These are phyloP conservation scores for Lycopodina hypogea DNA, from an alignment of 37 sponge, comb jelly and placozoan species.

Conservation along the genomic window DNA sequence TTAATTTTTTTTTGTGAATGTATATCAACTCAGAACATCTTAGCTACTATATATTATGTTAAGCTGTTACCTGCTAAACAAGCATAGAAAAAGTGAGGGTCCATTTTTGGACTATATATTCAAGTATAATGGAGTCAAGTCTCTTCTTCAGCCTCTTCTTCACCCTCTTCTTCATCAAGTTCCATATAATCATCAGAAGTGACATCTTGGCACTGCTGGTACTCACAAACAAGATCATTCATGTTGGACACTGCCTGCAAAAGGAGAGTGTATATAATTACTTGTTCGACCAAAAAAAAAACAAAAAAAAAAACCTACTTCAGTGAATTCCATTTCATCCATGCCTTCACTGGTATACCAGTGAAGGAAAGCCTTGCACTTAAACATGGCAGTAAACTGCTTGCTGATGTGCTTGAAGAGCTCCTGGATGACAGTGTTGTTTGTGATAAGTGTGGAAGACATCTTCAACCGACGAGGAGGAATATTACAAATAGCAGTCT, in stretches of 20 bases:
- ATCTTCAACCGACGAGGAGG: conserved; percentile 98
- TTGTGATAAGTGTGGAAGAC: conserved; percentile 98
- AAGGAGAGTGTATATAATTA: too few species aligned
- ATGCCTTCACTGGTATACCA: conserved; percentile 99
- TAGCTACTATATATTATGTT: too few species aligned
- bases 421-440: conserved; percentile 99
- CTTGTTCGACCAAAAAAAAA: not conserved
- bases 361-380: conserved; percentile 99
- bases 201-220: conserved; percentile 99
- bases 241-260: conserved; percentile 97
- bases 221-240: conserved; percentile 99
- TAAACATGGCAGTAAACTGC: conserved; percentile 99
- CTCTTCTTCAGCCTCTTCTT: conserved; percentile 70
- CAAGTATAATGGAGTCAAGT: not conserved
- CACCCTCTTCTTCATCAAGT: conserved; percentile 94
- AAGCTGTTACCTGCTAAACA: not conserved
- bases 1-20: too few species aligned
- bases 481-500: conserved; percentile 99
- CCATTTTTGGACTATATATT: not conserved
- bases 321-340: conserved; percentile 99
- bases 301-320: conserved; percentile 45
- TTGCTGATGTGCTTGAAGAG: conserved; percentile 99
- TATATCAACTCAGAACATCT: not conserved
- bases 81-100: not conserved
- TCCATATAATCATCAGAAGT: conserved; percentile 98